phyloP scores from a whole-genome alignment of 2,113 vertebrate genomes.

The Albula glossodonta region DNA sequence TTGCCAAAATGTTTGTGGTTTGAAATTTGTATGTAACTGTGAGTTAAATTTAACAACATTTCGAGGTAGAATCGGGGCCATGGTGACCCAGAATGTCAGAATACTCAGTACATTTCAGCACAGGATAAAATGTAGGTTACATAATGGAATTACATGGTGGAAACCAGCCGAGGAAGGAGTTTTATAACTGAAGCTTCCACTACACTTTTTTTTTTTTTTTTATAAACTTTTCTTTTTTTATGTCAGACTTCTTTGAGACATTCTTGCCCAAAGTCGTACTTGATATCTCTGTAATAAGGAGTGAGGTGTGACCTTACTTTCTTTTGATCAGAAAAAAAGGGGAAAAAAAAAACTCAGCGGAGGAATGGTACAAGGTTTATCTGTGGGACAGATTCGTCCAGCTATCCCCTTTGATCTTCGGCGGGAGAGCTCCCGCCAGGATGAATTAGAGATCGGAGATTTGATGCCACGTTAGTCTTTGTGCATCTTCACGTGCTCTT shows the following conservation, averaged over 20 bases:
- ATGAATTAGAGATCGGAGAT: constrained; percentile 42
- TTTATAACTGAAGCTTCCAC: neutral
- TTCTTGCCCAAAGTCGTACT: neutral
- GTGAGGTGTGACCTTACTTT: constrained; percentile 19
- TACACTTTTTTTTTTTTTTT: neutral
- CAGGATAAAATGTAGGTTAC: neutral
- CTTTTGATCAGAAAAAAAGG: constrained; percentile 15
- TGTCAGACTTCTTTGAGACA: constrained; percentile 6
- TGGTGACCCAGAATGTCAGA: neutral
- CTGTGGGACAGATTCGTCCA: constrained; percentile 26
- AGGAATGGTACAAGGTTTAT: constrained; percentile 22
- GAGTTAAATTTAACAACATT: neutral
- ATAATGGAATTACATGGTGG: neutral
- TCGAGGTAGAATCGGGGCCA: neutral
- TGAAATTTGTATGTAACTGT: neutral
- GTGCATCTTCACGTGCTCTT: constrained; percentile 22
- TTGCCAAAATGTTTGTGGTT: neutral
- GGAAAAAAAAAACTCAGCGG: neutral
- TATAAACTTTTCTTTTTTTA: neutral
- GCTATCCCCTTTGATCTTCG: constrained; percentile 42
- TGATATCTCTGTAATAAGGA: constrained; percentile 17
- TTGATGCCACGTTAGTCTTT: constrained; percentile 19
- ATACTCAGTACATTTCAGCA: neutral
- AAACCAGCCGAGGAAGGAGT: neutral
- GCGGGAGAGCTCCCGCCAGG: constrained; percentile 29